phyloP scores from a whole-genome alignment of 2,113 vertebrate genomes.

The Corythaeola cristata region DNA sequence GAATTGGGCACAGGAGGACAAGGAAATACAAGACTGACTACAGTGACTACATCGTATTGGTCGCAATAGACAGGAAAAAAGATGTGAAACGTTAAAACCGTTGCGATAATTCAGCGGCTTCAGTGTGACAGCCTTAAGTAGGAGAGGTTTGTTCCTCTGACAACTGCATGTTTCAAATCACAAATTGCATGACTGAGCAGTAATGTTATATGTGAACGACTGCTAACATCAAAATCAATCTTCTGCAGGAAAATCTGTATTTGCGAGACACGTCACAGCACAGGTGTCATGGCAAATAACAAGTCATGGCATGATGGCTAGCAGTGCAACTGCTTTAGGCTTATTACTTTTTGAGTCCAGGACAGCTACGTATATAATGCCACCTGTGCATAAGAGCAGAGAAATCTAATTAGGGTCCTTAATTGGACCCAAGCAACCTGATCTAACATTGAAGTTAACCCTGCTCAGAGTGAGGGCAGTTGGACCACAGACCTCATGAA shows the following conservation, averaged over 20 bases:
- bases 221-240: background rate
- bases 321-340: background rate
- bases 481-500: background rate
- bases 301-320: background rate
- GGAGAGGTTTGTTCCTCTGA: background rate
- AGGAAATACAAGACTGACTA: background rate
- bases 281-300: background rate
- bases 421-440: background rate
- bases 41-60: background rate
- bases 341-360: background rate
- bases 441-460: background rate
- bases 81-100: background rate
- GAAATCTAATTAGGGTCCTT: background rate
- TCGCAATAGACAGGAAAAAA: background rate
- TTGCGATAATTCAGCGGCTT: background rate
- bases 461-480: background rate
- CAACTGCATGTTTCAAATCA: background rate
- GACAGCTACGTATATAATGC: background rate
- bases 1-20: background rate
- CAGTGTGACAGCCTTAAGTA: background rate
- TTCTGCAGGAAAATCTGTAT: background rate
- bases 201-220: background rate
- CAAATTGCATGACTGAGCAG: background rate
- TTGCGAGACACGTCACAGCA: background rate
- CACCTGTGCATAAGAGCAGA: background rate